Percentiles rank a stretch among this genome's conserved stretches.
Conservation (phyloP, 2,797 vertebrate species). For the Cyprinella venusta region DNA sequence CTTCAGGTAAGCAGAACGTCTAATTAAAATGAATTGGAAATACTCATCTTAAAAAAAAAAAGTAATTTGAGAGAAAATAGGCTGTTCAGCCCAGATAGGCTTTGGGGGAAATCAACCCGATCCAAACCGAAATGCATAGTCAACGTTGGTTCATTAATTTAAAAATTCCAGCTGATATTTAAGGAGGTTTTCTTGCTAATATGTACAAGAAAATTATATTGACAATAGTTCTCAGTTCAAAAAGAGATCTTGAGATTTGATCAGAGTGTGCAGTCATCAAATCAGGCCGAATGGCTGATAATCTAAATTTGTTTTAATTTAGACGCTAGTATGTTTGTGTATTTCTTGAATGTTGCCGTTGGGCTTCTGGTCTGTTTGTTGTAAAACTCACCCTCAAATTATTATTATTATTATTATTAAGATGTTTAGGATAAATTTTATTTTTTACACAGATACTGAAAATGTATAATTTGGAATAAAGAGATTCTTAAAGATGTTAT, state of each 20-base stretch:
- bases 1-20: constrained; percentile 15
- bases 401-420: constrained; percentile 22
- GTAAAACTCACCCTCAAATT: constrained; percentile 27
- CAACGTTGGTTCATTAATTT: background rate
- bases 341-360: constrained; percentile 24
- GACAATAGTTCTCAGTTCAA: background rate
- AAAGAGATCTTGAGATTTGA: background rate
- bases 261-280: constrained; percentile 1
- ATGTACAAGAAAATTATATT: background rate
- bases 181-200: background rate
- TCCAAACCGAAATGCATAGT: background rate
- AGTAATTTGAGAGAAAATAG: background rate
- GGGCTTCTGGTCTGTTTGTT: constrained; percentile 42
- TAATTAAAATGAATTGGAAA: constrained; percentile 1
- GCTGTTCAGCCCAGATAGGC: background rate
- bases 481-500: constrained; percentile 53
- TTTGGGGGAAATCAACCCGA: background rate
- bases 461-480: constrained; percentile 56
- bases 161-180: background rate
- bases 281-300: background rate
- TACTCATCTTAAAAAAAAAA: background rate
- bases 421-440: constrained; percentile 41
- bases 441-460: constrained; percentile 53
- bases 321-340: constrained; percentile 11
- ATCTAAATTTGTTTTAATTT: constrained; percentile 26